Evolutionary conservation across 2,113 vertebrate genomes (phyloP).

Genomic region (Chionodraco myersi): DNA sequence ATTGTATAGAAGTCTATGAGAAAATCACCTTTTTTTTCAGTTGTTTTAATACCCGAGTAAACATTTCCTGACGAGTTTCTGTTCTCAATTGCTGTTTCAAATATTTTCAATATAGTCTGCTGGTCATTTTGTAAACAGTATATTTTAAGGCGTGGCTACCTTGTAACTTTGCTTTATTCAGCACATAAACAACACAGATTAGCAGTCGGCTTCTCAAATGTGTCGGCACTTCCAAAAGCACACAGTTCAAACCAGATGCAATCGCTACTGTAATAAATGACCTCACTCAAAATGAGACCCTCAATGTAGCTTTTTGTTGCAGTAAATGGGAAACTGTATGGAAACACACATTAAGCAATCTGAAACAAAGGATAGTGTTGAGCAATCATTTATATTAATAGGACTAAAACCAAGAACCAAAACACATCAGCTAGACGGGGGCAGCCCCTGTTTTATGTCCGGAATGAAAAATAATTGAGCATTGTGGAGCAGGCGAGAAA

Average conservation of each 20-base stretch:
- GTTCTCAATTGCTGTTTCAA: no score
- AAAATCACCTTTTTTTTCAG: no score
- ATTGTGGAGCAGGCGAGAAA: not conserved
- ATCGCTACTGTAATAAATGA: not conserved
- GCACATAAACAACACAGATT: not conserved
- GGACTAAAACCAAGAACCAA: not conserved
- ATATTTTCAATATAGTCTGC: no score
- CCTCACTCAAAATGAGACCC: not conserved
- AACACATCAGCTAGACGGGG: not conserved
- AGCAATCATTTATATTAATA: not conserved
- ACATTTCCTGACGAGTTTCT: no score
- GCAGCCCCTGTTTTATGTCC: not conserved
- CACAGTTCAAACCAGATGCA: constrained; percentile 1
- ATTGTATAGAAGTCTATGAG: no score
- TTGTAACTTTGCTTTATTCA: not conserved
- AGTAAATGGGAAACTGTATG: constrained; percentile 4
- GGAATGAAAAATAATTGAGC: not conserved
- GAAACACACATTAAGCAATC: constrained; percentile 5
- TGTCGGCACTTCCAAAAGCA: not conserved
- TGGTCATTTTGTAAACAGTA: no score
- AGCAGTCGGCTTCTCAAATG: not conserved
- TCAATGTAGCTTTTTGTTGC: not conserved
- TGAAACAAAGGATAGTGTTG: not conserved
- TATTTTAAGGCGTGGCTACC: no score
- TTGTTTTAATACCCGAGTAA: no score